These are phyloP conservation scores for Alligator sinensis DNA, from an alignment of 2,113 vertebrate species.

Conservation along the genomic window DNA sequence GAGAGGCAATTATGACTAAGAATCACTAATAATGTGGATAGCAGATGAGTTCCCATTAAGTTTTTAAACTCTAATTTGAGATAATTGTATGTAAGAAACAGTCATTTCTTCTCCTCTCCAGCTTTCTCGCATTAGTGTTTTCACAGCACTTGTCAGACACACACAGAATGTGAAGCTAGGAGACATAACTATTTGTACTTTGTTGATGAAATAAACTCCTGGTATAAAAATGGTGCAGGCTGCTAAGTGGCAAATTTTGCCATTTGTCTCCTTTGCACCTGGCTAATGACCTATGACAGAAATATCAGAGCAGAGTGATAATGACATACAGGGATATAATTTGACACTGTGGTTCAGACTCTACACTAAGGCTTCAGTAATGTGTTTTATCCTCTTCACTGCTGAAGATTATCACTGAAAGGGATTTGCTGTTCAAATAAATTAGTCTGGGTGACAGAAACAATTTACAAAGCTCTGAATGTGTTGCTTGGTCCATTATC, in stretches of 20 bases:
- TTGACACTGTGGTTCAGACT: neutral
- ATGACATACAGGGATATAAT: conserved; percentile 20
- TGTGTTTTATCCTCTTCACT: conserved; percentile 18
- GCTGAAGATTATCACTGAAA: conserved; percentile 27
- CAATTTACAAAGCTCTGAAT: conserved; percentile 29
- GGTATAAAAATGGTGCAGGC: conserved; percentile 28
- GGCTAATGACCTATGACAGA: conserved; percentile 59
- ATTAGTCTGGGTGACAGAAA: conserved; percentile 18
- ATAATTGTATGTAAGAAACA: neutral
- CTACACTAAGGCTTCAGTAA: conserved; percentile 9
- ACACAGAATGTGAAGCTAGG: neutral
- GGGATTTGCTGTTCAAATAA: conserved; percentile 32
- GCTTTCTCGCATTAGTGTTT: neutral
- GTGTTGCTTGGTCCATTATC: conserved; percentile 1
- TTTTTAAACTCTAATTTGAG: neutral
- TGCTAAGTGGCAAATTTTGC: conserved; percentile 52
- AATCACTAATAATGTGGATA: neutral
- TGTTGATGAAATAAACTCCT: conserved; percentile 52
- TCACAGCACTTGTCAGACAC: neutral
- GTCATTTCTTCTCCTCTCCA: neutral
- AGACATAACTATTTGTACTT: conserved; percentile 15
- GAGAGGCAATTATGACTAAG: neutral
- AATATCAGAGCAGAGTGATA: conserved; percentile 41
- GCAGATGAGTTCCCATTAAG: neutral
- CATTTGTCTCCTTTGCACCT: conserved; percentile 58